Percentiles rank a stretch among this genome's conserved stretches.
Evolutionary conservation across 2,888 invertebrate genomes (phyloP).

Genomic region (Agrochola lota): DNA sequence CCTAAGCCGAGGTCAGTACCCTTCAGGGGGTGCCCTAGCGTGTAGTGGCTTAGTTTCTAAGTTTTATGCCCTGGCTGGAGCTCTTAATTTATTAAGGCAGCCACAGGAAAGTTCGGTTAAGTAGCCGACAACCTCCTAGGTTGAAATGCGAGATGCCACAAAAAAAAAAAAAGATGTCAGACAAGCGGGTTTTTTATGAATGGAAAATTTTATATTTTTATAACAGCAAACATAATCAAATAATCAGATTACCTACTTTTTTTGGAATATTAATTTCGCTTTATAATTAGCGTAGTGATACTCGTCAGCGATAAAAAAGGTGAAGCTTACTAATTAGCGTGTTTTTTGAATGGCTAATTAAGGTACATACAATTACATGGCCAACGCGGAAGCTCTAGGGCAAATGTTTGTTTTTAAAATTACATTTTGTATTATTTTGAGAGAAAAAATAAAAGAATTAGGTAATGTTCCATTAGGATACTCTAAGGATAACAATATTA

Average conservation of each 20-base stretch:
- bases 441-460: background rate
- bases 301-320: conserved; percentile 13
- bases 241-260: background rate
- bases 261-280: background rate
- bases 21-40: too few species aligned
- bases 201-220: background rate
- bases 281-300: conserved; percentile 26
- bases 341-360: conserved; percentile 42
- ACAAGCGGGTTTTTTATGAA: background rate
- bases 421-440: background rate
- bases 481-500: background rate
- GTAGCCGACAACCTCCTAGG: too few species aligned
- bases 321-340: conserved; percentile 35
- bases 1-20: too few species aligned
- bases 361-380: background rate
- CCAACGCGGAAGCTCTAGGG: background rate
- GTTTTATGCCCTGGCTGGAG: too few species aligned
- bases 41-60: too few species aligned
- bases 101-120: too few species aligned
- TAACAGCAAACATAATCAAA: background rate
- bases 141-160: too few species aligned
- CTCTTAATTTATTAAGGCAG: too few species aligned
- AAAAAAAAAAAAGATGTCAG: too few species aligned
- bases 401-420: conserved; percentile 3
- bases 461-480: background rate